These are phyloP conservation scores for Prochilodus magdalenae DNA, from an alignment of 2,113 vertebrate species.

Conservation along the genomic window DNA sequence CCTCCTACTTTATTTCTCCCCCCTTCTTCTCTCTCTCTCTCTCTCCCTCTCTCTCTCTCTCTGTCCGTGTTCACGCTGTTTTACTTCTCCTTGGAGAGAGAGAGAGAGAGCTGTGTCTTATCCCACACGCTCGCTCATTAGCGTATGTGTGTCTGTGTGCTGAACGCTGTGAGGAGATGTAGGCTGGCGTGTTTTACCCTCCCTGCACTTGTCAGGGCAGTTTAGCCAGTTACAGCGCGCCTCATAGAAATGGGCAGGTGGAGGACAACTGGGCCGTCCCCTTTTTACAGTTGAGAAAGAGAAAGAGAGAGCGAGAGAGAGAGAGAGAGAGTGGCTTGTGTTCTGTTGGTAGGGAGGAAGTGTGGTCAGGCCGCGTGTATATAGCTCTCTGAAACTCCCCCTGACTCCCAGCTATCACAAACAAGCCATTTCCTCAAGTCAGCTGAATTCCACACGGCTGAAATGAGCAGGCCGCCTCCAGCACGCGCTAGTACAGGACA, in stretches of 20 bases:
- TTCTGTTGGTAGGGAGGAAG: constrained; percentile 26
- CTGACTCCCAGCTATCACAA: constrained; percentile 39
- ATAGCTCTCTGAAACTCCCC: constrained; percentile 26
- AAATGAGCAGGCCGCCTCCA: neutral
- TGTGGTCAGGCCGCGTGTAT: constrained; percentile 21
- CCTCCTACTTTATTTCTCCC: constrained; percentile 1
- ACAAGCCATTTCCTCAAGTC: constrained; percentile 47
- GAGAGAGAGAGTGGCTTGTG: constrained; percentile 33
- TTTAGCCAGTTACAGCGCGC: constrained; percentile 74
- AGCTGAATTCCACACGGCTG: constrained; percentile 30
- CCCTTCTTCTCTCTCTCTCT: neutral
- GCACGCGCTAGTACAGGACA: neutral
- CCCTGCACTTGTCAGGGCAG: constrained; percentile 79
- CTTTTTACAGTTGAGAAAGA: constrained; percentile 61
- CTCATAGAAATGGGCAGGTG: constrained; percentile 84
- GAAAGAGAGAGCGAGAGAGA: constrained; percentile 36
- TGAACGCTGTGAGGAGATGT: constrained; percentile 52
- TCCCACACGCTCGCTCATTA: constrained; percentile 22
- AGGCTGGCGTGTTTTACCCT: constrained; percentile 69
- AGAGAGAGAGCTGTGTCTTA: constrained; percentile 8
- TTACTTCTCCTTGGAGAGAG: neutral
- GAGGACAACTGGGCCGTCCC: constrained; percentile 86
- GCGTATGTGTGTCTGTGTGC: constrained; percentile 35
- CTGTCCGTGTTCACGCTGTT: neutral
- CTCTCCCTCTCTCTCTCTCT: neutral